phyloP scores from a whole-genome alignment of 2,113 vertebrate genomes.

The Brachionichthys hirsutus region DNA sequence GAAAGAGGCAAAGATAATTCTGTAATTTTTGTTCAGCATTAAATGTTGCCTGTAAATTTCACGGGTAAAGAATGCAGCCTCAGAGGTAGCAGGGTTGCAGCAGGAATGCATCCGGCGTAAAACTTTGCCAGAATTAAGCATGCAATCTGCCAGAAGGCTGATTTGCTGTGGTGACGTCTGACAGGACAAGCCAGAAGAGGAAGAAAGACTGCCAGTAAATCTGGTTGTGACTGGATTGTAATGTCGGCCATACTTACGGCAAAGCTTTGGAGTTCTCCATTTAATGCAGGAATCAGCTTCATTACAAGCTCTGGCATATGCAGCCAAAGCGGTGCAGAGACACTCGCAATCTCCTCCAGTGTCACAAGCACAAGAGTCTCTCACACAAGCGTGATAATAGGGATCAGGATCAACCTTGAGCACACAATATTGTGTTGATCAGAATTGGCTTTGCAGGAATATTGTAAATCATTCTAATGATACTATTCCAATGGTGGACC shows the following conservation, averaged over 20 bases:
- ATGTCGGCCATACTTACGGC: conserved; percentile 82
- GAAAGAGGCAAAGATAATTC: no score
- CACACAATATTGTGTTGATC: conserved; percentile 1
- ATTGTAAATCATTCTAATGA: background rate
- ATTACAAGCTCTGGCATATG: conserved; percentile 88
- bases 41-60: background rate
- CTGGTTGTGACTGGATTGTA: background rate
- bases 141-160: no score
- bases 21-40: no score
- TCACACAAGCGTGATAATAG: conserved; percentile 89
- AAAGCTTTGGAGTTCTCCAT: conserved; percentile 89
- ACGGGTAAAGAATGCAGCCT: no score
- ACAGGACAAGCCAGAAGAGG: no score
- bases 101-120: no score
- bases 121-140: no score
- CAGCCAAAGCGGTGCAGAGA: conserved; percentile 90
- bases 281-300: conserved; percentile 81
- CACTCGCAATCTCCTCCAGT: conserved; percentile 93
- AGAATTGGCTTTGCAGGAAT: background rate
- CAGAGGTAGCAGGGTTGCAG: no score
- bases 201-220: background rate
- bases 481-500: no score
- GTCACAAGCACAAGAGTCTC: conserved; percentile 92
- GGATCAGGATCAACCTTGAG: conserved; percentile 86
- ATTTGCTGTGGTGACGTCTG: no score